Percentiles rank a stretch among this genome's conserved stretches.
phyloP scores from a whole-genome alignment of 2,888 invertebrate genomes.

The Opisthograptis luteolata region DNA sequence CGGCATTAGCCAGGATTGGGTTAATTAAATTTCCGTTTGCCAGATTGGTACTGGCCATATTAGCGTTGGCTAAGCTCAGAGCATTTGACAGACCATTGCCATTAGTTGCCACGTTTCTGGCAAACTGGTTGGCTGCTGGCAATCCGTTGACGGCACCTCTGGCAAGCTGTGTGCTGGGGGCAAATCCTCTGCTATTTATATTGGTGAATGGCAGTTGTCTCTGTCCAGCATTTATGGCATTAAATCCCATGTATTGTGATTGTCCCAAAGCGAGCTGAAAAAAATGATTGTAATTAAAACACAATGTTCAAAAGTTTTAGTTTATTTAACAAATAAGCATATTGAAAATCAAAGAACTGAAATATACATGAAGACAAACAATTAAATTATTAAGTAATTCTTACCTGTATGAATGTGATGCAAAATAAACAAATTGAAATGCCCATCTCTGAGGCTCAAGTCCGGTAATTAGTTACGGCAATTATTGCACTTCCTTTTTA shows the following conservation, averaged over 20 bases:
- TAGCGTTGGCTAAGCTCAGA: neutral
- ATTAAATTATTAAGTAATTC: too few species aligned
- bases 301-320: neutral
- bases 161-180: conserved; percentile 2
- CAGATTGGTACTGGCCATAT: neutral
- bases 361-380: too few species aligned
- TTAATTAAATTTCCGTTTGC: neutral
- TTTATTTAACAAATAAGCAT: too few species aligned
- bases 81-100: conserved; percentile 7
- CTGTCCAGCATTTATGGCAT: conserved; percentile 3
- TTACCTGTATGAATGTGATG: neutral
- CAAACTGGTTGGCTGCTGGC: conserved; percentile 8
- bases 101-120: conserved; percentile 11
- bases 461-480: conserved; percentile 4
- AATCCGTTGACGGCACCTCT: neutral
- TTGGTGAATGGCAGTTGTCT: neutral
- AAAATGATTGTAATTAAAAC: neutral
- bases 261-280: conserved; percentile 28
- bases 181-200: conserved; percentile 11
- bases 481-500: conserved; percentile 4
- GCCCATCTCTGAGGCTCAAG: conserved; percentile 22
- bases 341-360: too few species aligned
- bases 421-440: conserved; percentile 19
- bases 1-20: neutral
- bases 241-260: conserved; percentile 6